Conservation (phyloP, 1,140 invertebrate species). For the Drosophila burlai region DNA sequence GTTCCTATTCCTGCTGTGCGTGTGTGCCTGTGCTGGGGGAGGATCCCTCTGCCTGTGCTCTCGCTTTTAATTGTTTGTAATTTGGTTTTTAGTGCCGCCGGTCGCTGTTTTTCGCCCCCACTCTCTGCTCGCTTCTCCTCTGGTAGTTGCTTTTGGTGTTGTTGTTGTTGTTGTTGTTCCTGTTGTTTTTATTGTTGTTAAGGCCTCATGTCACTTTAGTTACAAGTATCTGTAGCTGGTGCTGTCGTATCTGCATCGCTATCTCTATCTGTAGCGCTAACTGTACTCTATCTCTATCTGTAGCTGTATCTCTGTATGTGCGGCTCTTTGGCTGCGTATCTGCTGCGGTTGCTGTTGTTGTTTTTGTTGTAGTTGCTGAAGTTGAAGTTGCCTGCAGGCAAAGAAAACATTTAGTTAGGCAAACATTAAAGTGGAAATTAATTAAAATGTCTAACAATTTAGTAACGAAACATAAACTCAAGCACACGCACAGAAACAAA, state of each 20-base stretch:
- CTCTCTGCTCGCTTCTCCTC: slow-evolving; percentile 14
- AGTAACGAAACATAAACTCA: slow-evolving; percentile 33
- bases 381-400: slow-evolving; percentile 44
- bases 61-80: slow-evolving; percentile 77
- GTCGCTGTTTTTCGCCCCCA: slow-evolving; percentile 13
- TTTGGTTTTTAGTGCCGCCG: slow-evolving; percentile 74
- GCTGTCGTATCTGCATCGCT: slow-evolving; percentile 27
- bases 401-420: slow-evolving; percentile 61
- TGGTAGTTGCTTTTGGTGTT: slow-evolving; percentile 21
- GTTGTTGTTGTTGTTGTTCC: slow-evolving; percentile 22
- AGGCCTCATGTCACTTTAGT: slow-evolving; percentile 82
- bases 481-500: neutral
- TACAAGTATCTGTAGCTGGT: slow-evolving; percentile 66
- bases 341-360: slow-evolving; percentile 2
- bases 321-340: neutral
- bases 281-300: slow-evolving; percentile 13
- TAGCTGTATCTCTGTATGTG: slow-evolving; percentile 3
- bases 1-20: slow-evolving; percentile 1
- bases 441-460: slow-evolving; percentile 57
- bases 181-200: slow-evolving; percentile 62
- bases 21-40: slow-evolving; percentile 22
- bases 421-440: slow-evolving; percentile 70
- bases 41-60: slow-evolving; percentile 54
- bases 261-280: slow-evolving; percentile 14
- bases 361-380: neutral